Percentiles rank a stretch among this genome's conserved stretches.
phyloP scores from a whole-genome alignment of 2,888 invertebrate genomes.

The Thymelicus sylvestris region DNA sequence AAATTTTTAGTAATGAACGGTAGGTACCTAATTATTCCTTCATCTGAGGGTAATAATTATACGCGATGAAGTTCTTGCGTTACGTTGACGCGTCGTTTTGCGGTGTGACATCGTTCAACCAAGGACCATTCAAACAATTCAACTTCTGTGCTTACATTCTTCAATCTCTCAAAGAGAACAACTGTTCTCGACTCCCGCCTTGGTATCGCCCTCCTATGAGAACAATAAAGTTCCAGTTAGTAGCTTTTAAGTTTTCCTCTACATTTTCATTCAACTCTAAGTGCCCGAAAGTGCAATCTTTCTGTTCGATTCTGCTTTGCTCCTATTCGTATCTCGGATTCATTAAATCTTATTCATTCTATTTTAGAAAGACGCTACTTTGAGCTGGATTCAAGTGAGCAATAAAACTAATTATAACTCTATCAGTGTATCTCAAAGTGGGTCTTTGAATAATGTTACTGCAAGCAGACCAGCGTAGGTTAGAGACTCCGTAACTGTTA shows the following conservation, averaged over 20 bases:
- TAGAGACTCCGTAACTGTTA: no score
- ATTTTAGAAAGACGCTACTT: no score
- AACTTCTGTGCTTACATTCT: neutral
- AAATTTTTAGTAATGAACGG: no score
- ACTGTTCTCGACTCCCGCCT: neutral
- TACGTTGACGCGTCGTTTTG: no score
- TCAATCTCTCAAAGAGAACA: neutral
- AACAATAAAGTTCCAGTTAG: constrained; percentile 55
- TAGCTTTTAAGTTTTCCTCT: constrained; percentile 63
- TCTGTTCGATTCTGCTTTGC: constrained; percentile 48
- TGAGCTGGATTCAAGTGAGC: no score
- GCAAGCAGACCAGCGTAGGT: no score
- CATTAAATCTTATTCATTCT: neutral
- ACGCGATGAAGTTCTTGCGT: no score
- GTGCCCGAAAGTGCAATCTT: constrained; percentile 64
- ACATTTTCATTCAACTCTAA: constrained; percentile 63
- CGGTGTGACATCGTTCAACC: neutral
- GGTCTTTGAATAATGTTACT: no score
- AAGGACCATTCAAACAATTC: neutral
- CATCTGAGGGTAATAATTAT: no score
- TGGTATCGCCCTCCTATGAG: constrained; percentile 49
- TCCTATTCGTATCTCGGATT: constrained; percentile 44
- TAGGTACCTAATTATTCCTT: no score
- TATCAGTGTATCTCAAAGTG: no score
- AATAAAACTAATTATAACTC: no score